Conservation (phyloP, 2,113 vertebrate species). For the Saccopteryx leptura region DNA sequence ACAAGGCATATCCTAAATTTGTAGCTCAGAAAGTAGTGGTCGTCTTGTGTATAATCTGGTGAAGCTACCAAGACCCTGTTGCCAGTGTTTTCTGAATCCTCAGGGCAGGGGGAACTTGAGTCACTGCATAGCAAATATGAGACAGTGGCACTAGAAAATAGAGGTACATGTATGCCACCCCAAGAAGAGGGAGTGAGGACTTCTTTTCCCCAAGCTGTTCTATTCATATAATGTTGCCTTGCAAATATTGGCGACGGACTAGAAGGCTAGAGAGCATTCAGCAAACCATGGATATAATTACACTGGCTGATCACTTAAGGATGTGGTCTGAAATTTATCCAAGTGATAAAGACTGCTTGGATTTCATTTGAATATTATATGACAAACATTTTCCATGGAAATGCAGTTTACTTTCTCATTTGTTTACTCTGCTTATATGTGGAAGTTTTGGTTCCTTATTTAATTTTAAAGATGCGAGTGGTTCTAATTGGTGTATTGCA, state of each 20-base stretch:
- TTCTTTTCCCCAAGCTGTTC: background rate
- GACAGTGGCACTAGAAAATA: background rate
- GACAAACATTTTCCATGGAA: constrained; percentile 80
- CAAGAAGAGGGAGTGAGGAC: background rate
- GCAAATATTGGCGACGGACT: constrained; percentile 37
- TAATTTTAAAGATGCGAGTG: constrained; percentile 36
- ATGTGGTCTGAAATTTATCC: constrained; percentile 79
- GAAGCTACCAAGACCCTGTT: background rate
- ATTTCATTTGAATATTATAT: constrained; percentile 79
- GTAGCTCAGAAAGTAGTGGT: constrained; percentile 15
- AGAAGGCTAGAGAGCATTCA: constrained; percentile 22
- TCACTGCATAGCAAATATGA: background rate
- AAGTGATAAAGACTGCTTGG: constrained; percentile 78
- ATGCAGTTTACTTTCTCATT: constrained; percentile 55
- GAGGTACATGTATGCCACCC: no score
- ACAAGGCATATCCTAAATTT: background rate
- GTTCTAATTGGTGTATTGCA: constrained; percentile 59
- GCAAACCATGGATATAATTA: constrained; percentile 46
- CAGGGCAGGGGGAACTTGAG: background rate
- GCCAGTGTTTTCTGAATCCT: background rate
- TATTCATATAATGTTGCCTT: background rate
- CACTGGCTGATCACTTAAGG: constrained; percentile 19
- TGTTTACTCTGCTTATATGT: constrained; percentile 58
- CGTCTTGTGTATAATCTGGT: background rate
- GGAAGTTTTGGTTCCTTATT: constrained; percentile 52